Evolutionary conservation across 2,888 invertebrate species (phyloP).

Genomic region (Melanchra persicariae): DNA sequence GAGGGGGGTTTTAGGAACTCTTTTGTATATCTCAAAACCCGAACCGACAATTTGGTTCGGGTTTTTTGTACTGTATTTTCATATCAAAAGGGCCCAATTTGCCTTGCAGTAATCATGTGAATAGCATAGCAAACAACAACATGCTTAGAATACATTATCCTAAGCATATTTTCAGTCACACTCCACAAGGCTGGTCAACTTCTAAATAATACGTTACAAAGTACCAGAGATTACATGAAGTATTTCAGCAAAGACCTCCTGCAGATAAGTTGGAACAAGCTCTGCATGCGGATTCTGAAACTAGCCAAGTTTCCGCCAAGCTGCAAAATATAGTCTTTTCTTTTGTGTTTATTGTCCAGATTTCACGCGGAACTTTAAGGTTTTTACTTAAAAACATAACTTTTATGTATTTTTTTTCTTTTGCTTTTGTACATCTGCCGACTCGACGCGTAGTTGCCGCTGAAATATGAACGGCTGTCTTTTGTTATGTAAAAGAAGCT

Average conservation of each 20-base stretch:
- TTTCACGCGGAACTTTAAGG: conserved; percentile 49
- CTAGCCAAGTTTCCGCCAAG: conserved; percentile 65
- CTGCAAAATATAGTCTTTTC: conserved; percentile 58
- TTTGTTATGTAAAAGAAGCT: conserved; percentile 29
- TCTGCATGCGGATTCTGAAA: conserved; percentile 60
- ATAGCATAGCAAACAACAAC: background rate
- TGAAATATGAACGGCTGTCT: conserved; percentile 26
- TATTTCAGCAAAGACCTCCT: conserved; percentile 59
- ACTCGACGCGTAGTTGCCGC: conserved; percentile 8
- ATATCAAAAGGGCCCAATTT: too few relatives aligned
- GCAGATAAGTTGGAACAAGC: conserved; percentile 63
- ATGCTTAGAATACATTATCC: too few relatives aligned
- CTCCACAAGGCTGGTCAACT: conserved; percentile 6
- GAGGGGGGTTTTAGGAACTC: too few relatives aligned
- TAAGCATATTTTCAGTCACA: background rate
- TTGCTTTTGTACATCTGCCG: conserved; percentile 35
- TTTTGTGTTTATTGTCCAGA: conserved; percentile 59
- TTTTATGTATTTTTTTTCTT: conserved; percentile 21
- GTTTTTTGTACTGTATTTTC: too few relatives aligned
- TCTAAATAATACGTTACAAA: conserved; percentile 49
- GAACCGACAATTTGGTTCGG: too few relatives aligned
- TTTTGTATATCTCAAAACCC: too few relatives aligned
- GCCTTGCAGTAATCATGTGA: background rate
- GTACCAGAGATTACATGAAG: conserved; percentile 49
- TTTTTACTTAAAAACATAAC: conserved; percentile 49